Conservation (phyloP, 2,113 vertebrate genomes). For the Myxocyprinus asiaticus region DNA sequence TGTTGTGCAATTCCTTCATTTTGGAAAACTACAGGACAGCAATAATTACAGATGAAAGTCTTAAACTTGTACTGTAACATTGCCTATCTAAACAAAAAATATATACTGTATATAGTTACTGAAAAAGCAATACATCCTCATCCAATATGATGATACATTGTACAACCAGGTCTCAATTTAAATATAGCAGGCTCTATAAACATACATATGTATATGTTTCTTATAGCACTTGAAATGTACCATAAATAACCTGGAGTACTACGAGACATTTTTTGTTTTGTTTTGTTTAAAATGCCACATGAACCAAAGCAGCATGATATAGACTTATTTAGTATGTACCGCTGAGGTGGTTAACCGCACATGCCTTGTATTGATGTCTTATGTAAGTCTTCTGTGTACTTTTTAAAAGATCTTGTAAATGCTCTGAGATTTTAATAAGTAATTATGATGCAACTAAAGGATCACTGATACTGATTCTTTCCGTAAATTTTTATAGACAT, state of each 20-base stretch:
- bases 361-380: conserved; percentile 43
- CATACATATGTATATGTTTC: conserved; percentile 60
- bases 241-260: conserved; percentile 58
- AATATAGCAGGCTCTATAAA: conserved; percentile 45
- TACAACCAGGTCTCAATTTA: conserved; percentile 10
- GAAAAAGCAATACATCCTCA: conserved; percentile 40
- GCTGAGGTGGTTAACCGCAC: conserved; percentile 43
- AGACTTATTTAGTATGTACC: conserved; percentile 46
- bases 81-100: conserved; percentile 61
- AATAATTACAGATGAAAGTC: background rate
- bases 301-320: conserved; percentile 59
- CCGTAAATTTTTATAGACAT: conserved; percentile 43
- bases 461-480: background rate
- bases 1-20: conserved; percentile 24
- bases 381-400: background rate
- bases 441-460: background rate
- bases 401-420: background rate
- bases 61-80: conserved; percentile 50
- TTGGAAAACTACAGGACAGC: conserved; percentile 42
- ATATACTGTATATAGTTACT: conserved; percentile 59
- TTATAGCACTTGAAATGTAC: conserved; percentile 64
- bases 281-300: conserved; percentile 57
- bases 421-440: too few relatives aligned
- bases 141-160: conserved; percentile 2
- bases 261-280: too few relatives aligned